Evolutionary conservation across 2,113 vertebrate species (phyloP).

Genomic region (Vombatus ursinus): DNA sequence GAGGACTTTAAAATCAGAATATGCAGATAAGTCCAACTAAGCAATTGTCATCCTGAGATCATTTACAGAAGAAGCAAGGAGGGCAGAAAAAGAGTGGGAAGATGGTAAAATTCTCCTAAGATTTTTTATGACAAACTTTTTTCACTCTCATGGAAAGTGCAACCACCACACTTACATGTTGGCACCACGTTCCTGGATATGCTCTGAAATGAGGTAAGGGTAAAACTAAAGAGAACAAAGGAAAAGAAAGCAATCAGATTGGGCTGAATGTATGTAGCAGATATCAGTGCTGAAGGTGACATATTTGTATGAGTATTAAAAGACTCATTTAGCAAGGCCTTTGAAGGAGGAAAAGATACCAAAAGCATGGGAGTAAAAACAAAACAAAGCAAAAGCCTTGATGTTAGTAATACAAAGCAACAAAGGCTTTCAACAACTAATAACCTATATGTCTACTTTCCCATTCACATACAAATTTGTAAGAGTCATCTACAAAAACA

Average conservation of each 20-base stretch:
- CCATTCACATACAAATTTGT: too few relatives aligned
- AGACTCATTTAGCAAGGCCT: too few relatives aligned
- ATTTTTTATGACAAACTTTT: neutral
- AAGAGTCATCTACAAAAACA: neutral
- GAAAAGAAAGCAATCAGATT: neutral
- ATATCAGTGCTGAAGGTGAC: too few relatives aligned
- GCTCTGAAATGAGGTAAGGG: neutral
- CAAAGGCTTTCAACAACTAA: too few relatives aligned
- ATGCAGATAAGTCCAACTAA: neutral
- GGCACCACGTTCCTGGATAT: neutral
- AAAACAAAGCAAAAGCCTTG: too few relatives aligned
- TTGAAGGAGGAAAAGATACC: neutral
- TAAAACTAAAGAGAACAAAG: neutral
- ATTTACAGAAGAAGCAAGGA: neutral
- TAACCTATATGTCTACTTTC: too few relatives aligned
- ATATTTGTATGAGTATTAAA: too few relatives aligned
- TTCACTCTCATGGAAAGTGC: neutral
- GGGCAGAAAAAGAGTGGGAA: neutral
- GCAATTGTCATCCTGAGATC: neutral
- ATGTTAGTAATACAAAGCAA: too few relatives aligned
- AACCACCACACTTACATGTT: neutral
- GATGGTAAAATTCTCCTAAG: neutral
- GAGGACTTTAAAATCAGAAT: neutral
- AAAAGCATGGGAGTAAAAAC: neutral
- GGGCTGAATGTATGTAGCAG: neutral